phyloP scores from a whole-genome alignment of 2,797 vertebrate species.

The Odontamblyopus lacepedii region DNA sequence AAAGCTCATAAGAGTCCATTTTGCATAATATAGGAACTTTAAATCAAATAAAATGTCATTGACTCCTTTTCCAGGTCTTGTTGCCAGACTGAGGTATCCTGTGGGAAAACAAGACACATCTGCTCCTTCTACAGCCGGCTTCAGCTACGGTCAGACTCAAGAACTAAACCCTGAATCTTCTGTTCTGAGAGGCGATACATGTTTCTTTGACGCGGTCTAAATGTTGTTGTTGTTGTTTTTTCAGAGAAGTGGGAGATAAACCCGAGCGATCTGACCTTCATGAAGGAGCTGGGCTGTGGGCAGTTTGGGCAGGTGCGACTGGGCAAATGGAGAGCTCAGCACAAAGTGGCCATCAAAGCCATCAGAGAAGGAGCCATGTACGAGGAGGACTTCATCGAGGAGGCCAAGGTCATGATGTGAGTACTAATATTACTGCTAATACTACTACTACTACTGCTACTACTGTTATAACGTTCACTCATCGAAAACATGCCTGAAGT shows the following conservation, averaged over 20 bases:
- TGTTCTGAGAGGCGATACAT: not conserved
- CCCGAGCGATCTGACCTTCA: conserved; percentile 80
- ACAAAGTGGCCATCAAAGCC: conserved; percentile 93
- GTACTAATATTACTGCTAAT: not conserved
- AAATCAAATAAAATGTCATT: too few relatives aligned
- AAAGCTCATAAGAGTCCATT: too few relatives aligned
- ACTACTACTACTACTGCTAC: not conserved
- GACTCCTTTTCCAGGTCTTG: conserved; percentile 79
- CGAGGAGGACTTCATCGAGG: conserved; percentile 96
- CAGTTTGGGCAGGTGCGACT: conserved; percentile 87
- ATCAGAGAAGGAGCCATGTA: conserved; percentile 91
- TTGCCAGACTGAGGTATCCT: conserved; percentile 88
- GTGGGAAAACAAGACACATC: conserved; percentile 80
- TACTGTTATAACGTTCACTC: not conserved
- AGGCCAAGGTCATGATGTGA: conserved; percentile 98
- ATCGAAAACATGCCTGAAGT: too few relatives aligned
- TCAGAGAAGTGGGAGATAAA: conserved; percentile 89
- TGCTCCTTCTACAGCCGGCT: conserved; percentile 89
- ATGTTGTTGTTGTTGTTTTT: conserved; percentile 18
- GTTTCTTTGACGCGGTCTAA: not conserved
- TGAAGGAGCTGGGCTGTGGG: conserved; percentile 85
- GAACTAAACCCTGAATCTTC: not conserved
- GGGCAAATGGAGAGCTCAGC: conserved; percentile 85
- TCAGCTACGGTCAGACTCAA: conserved; percentile 88
- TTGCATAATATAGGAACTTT: too few relatives aligned